Percentiles rank a stretch among this genome's conserved stretches.
phyloP scores from a whole-genome alignment of 2,113 vertebrate genomes.

The Macheiramphus alcinus region DNA sequence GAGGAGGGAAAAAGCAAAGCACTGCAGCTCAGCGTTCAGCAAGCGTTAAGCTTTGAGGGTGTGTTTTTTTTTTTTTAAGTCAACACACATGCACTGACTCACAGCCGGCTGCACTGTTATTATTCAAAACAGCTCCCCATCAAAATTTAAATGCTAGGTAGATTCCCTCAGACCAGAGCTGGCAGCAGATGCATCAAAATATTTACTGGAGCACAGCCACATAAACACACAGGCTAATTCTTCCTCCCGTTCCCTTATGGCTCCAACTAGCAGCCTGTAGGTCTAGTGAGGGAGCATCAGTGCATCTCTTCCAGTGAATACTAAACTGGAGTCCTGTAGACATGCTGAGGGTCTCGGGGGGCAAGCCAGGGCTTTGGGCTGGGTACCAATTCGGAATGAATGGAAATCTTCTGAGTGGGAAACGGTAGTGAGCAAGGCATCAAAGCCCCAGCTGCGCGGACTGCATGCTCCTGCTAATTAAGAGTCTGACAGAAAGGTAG shows the following conservation, averaged over 20 bases:
- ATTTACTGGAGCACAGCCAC: constrained; percentile 69
- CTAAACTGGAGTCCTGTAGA: constrained; percentile 46
- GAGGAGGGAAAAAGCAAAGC: constrained; percentile 56
- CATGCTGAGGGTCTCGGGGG: constrained; percentile 31
- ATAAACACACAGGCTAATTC: constrained; percentile 65
- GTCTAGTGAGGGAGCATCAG: constrained; percentile 52
- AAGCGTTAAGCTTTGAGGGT: constrained; percentile 64
- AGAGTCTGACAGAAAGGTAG: constrained; percentile 38
- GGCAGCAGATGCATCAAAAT: constrained; percentile 67
- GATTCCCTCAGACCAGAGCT: constrained; percentile 62
- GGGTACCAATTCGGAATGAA: constrained; percentile 69
- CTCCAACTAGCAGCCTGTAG: constrained; percentile 65
- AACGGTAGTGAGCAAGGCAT: constrained; percentile 8
- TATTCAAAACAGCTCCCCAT: constrained; percentile 69
- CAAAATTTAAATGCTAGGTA: constrained; percentile 67
- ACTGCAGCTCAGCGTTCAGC: constrained; percentile 72
- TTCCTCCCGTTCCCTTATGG: constrained; percentile 57
- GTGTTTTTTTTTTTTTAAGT: constrained; percentile 52
- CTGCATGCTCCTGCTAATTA: constrained; percentile 26
- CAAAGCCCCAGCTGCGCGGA: constrained; percentile 32
- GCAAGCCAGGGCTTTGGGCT: constrained; percentile 36
- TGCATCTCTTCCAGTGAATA: constrained; percentile 48
- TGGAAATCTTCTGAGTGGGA: constrained; percentile 44
- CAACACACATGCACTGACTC: constrained; percentile 76
- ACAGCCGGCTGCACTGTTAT: constrained; percentile 68